phyloP scores from a whole-genome alignment of 2,888 invertebrate genomes.

The Myopa tessellatipennis region DNA sequence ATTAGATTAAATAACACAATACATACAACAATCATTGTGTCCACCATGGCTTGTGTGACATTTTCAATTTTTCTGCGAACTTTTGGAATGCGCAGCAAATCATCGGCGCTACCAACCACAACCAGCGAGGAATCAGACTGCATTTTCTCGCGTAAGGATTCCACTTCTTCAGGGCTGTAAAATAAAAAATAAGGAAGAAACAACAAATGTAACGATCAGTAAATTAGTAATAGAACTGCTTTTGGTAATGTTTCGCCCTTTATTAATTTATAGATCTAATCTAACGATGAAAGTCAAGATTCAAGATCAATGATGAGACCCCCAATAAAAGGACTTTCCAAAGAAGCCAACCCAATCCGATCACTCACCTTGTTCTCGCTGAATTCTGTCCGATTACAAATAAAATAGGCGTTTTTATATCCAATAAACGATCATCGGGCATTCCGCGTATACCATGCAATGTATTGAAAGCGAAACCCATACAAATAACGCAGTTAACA shows the following conservation, averaged over 20 bases:
- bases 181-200: not conserved
- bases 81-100: conserved; percentile 77
- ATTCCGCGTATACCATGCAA: conserved; percentile 80
- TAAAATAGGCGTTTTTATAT: conserved; percentile 78
- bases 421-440: conserved; percentile 80
- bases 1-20: not conserved
- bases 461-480: conserved; percentile 82
- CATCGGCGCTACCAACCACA: conserved; percentile 84
- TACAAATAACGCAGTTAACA: conserved; percentile 79
- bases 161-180: conserved; percentile 78
- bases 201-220: conserved; percentile 3
- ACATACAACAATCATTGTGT: conserved; percentile 77
- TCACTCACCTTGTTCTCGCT: conserved; percentile 70
- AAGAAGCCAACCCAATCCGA: conserved; percentile 36
- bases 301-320: conserved; percentile 29
- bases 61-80: conserved; percentile 78
- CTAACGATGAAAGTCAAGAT: not conserved
- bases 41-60: conserved; percentile 83
- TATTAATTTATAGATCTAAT: not conserved
- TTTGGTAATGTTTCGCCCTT: not conserved
- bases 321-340: conserved; percentile 26
- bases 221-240: not conserved
- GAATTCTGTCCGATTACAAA: conserved; percentile 85
- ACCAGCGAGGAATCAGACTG: conserved; percentile 80
- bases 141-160: conserved; percentile 81